Evolutionary conservation across 2,797 vertebrate species (phyloP), one percentile per base, ranked within the genome.

Genomic region (Sebastes cheni): DNA sequence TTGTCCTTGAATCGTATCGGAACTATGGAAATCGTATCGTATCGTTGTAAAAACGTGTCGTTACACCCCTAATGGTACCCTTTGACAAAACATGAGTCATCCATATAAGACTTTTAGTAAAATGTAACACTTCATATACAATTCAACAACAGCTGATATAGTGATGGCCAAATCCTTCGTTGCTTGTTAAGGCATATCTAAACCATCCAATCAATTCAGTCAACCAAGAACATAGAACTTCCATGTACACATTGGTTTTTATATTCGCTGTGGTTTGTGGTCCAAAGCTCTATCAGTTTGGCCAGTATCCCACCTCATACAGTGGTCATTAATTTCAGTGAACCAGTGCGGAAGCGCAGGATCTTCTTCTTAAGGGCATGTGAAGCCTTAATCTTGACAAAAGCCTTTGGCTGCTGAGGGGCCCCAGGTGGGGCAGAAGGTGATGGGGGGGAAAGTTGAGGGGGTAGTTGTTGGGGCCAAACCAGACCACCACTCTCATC

Each of bases 281-380:
- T 70, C 25, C 67, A 34, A 46, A 74, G 30, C 13, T 30, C 73
- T 2, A 4, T 75, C 3, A 46, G 3, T 69, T 70, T 60, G 29
- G n/a, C 18, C 46, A 9, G 30, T 12, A 27, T 61, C 61, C n/a
- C 60, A 58, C 72, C 95, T 95, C 22, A 98, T 56, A 97, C 97
- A 0, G 97, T 98, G 2, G 97, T 98, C 97, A 98, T 98, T 79
- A 98, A 96, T 93, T 98, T 98, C 32, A 98, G 95, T 2, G 97
- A 97, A 34, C 97, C 97, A 0, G 96, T 97, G 27, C 96, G 95
- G 86, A 98, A 97, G n/a, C 97, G 95, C 77, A 98, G 89, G 42
- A 98, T 97, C 93, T 98, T 98, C 83, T 97, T 98, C 87, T 98
- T 98, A 2, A 98, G 96, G 0, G 97, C 97, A 20, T 97, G 97